These are phyloP conservation scores for Psittacara wagleri DNA, from an alignment of 2,113 vertebrate genomes.

Conservation along the genomic window DNA sequence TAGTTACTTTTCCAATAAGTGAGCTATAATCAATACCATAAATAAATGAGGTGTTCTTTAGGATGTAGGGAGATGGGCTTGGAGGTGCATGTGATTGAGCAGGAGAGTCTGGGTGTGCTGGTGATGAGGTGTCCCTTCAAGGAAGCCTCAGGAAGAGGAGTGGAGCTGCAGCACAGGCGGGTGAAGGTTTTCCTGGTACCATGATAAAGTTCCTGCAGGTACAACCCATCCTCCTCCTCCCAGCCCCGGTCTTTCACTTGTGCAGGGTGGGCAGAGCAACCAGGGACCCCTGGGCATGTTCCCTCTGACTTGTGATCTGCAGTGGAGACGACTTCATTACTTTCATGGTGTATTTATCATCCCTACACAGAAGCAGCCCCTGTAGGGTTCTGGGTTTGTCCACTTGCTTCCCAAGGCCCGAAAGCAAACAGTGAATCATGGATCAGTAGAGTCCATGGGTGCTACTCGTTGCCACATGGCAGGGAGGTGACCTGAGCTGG, in stretches of 20 bases:
- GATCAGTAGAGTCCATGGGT: background rate
- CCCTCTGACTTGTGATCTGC: background rate
- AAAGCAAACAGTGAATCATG: background rate
- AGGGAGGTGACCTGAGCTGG: background rate
- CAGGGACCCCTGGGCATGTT: background rate
- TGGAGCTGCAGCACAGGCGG: background rate
- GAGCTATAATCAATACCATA: background rate
- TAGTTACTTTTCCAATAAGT: background rate
- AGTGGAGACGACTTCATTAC: background rate
- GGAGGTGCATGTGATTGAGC: background rate
- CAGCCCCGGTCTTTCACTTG: fast-evolving
- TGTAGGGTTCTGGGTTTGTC: background rate
- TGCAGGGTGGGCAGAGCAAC: fast-evolving
- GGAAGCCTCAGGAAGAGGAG: background rate
- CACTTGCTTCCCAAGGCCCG: background rate
- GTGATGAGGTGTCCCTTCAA: background rate
- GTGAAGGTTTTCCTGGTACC: background rate
- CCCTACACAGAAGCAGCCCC: background rate
- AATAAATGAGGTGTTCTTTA: background rate
- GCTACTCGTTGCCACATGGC: fast-evolving
- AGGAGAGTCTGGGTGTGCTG: background rate
- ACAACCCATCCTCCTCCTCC: background rate
- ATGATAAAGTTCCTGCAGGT: background rate
- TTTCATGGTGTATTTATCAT: background rate
- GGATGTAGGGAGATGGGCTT: background rate